Evolutionary conservation across 2,113 vertebrate species (phyloP).

Genomic region (Grammomys dolichurus): DNA sequence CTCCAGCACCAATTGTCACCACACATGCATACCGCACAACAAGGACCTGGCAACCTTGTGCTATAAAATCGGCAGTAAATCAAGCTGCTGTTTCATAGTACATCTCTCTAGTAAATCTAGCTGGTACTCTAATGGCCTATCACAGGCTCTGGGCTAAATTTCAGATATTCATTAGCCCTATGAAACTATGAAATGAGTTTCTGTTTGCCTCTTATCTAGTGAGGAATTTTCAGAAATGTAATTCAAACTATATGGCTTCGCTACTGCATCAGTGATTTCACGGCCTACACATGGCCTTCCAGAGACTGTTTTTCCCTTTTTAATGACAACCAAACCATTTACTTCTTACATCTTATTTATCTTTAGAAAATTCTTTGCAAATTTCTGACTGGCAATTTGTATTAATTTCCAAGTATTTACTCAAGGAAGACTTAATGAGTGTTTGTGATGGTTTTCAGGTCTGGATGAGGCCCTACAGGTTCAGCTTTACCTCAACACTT

Average conservation of each 20-base stretch:
- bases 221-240: neutral
- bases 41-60: neutral
- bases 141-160: neutral
- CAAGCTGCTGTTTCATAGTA: neutral
- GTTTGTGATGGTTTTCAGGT: neutral
- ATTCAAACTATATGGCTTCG: conserved; percentile 1
- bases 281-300: neutral
- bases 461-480: neutral
- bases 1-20: neutral
- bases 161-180: neutral
- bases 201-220: neutral
- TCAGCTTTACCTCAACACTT: neutral
- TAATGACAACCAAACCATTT: neutral
- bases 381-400: neutral
- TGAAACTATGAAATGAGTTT: neutral
- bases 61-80: no score
- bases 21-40: neutral
- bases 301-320: neutral
- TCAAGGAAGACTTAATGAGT: neutral
- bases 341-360: neutral
- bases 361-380: conserved; percentile 1
- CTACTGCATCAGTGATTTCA: neutral
- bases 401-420: neutral
- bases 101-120: neutral
- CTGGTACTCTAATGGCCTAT: neutral